These are phyloP conservation scores for Napeogenes sylphis DNA, from an alignment of 2,888 invertebrate genomes.

Conservation along the genomic window DNA sequence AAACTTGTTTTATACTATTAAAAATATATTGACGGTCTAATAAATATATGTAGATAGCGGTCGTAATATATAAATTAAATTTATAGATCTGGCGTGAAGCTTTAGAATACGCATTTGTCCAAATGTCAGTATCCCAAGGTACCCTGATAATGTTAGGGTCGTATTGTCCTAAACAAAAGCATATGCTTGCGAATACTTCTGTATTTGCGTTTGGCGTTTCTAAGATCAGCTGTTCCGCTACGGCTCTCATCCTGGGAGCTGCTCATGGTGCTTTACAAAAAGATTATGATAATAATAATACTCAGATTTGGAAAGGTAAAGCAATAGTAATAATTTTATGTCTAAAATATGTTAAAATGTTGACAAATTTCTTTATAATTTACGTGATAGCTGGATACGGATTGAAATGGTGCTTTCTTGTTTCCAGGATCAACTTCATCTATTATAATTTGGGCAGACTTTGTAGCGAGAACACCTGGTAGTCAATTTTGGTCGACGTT, in stretches of 20 bases:
- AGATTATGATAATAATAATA: slow-evolving; percentile 58
- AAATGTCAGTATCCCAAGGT: slow-evolving; percentile 63
- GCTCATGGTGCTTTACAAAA: slow-evolving; percentile 54
- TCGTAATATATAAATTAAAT: background rate
- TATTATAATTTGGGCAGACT: slow-evolving; percentile 66
- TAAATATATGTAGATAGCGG: no score
- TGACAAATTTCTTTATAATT: background rate
- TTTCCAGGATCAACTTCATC: slow-evolving; percentile 55
- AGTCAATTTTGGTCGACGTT: slow-evolving; percentile 69
- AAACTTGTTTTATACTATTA: no score
- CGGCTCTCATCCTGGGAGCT: slow-evolving; percentile 55
- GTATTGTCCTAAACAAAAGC: slow-evolving; percentile 53
- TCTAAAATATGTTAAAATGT: background rate
- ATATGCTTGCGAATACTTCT: slow-evolving; percentile 49
- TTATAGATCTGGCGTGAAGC: slow-evolving; percentile 68
- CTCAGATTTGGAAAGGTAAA: slow-evolving; percentile 51
- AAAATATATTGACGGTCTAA: background rate
- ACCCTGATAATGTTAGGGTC: slow-evolving; percentile 63
- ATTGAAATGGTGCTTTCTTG: background rate
- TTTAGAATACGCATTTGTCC: slow-evolving; percentile 59
- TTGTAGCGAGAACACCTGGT: slow-evolving; percentile 59
- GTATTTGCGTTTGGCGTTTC: slow-evolving; percentile 50
- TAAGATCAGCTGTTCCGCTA: slow-evolving; percentile 48
- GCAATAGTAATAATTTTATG: background rate
- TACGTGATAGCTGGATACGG: background rate